Evolutionary conservation across 2,888 invertebrate genomes (phyloP).

Genomic region (Patella ulyssiponensis): DNA sequence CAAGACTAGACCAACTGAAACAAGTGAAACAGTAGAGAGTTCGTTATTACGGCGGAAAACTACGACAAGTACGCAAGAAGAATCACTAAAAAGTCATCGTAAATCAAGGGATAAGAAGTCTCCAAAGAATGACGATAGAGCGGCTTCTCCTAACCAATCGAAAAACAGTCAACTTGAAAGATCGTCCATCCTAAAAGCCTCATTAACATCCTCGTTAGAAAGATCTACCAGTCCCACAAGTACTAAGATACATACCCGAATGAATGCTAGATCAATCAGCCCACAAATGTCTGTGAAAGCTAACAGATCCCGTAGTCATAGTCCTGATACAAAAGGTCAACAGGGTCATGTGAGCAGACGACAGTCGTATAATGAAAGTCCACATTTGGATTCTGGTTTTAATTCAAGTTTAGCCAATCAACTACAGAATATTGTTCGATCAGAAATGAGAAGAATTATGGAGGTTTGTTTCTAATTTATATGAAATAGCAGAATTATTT

Average conservation of each 20-base stretch:
- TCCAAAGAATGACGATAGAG: too few relatives aligned
- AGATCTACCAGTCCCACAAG: background rate
- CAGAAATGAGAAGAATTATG: slow-evolving; percentile 65
- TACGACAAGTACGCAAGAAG: too few relatives aligned
- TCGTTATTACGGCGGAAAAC: too few relatives aligned
- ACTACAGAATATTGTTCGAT: slow-evolving; percentile 59
- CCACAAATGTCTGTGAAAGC: background rate
- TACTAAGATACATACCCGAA: background rate
- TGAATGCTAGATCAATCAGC: background rate
- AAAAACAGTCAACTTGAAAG: background rate
- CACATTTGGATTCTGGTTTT: background rate
- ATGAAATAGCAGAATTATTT: background rate
- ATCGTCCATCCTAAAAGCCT: background rate
- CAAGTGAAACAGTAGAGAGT: too few relatives aligned
- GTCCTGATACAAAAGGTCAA: slow-evolving; percentile 27
- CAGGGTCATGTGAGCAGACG: slow-evolving; percentile 14
- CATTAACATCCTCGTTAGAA: background rate
- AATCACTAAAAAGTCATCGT: too few relatives aligned
- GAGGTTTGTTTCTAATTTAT: slow-evolving; percentile 47
- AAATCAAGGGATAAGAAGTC: too few relatives aligned
- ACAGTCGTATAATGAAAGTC: background rate
- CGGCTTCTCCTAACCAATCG: background rate
- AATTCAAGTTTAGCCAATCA: slow-evolving; percentile 50
- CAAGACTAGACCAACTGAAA: too few relatives aligned
- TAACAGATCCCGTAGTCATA: slow-evolving; percentile 24